Percentiles rank a stretch among this genome's conserved stretches.
Conservation (phyloP, 2,888 invertebrate genomes). For the Ferrisia virgata region DNA sequence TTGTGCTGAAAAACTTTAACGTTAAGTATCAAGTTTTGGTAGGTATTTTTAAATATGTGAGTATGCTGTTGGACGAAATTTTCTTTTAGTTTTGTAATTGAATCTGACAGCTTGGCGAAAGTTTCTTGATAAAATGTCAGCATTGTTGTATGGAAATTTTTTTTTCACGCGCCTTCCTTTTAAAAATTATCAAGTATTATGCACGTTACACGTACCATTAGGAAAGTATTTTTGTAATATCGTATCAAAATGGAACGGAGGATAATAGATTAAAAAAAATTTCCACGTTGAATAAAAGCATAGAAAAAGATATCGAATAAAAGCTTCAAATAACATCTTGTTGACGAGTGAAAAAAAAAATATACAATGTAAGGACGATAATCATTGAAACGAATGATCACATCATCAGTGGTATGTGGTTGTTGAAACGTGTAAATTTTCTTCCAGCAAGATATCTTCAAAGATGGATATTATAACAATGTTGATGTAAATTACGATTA, state of each 20-base stretch:
- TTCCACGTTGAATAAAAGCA: no score
- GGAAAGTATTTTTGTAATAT: neutral
- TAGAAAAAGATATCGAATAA: no score
- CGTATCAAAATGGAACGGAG: no score
- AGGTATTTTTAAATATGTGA: neutral
- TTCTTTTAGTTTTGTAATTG: neutral
- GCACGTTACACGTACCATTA: neutral
- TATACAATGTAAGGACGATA: neutral
- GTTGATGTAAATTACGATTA: no score
- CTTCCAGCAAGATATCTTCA: no score
- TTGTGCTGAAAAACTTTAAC: neutral
- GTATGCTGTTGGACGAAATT: neutral
- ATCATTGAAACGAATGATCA: neutral
- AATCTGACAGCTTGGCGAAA: neutral
- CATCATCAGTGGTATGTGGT: no score
- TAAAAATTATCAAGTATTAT: neutral
- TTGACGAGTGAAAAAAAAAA: no score
- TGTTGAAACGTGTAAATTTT: no score
- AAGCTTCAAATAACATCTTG: no score
- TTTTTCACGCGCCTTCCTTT: neutral
- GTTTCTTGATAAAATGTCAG: neutral
- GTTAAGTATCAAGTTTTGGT: neutral
- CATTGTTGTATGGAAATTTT: neutral
- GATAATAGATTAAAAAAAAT: no score
- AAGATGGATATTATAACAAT: no score